Percentiles rank a stretch among this genome's conserved stretches.
phyloP scores from a whole-genome alignment of 2,888 invertebrate species.

The Agriopis aurantiaria region DNA sequence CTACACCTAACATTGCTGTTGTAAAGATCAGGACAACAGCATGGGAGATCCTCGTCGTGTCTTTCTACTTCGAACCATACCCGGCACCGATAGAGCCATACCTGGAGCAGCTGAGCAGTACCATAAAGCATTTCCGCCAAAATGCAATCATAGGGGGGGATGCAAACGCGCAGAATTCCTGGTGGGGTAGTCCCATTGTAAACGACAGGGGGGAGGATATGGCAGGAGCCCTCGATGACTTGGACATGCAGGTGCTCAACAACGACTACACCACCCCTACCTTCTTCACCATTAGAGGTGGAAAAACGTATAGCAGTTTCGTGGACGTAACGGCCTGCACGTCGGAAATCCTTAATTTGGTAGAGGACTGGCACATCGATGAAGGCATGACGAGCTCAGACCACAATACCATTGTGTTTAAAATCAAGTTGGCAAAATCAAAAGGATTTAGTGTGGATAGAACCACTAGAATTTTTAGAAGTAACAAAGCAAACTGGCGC shows the following conservation, averaged over 20 bases:
- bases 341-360: slow-evolving; percentile 13
- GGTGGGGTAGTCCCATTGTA: background rate
- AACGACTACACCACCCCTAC: slow-evolving; percentile 1
- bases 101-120: background rate
- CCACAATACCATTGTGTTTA: slow-evolving; percentile 38
- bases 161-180: background rate
- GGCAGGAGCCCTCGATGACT: background rate
- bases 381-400: slow-evolving; percentile 4
- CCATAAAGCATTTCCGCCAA: background rate
- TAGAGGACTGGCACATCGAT: slow-evolving; percentile 38
- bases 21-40: background rate
- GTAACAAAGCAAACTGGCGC: slow-evolving; percentile 42
- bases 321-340: slow-evolving; percentile 42
- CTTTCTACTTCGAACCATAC: slow-evolving; percentile 1
- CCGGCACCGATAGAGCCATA: background rate
- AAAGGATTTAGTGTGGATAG: slow-evolving; percentile 15
- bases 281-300: slow-evolving; percentile 40
- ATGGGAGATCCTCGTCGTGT: background rate
- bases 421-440: slow-evolving; percentile 22
- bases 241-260: too few relatives aligned
- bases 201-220: slow-evolving; percentile 32
- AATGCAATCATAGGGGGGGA: slow-evolving; percentile 7
- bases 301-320: slow-evolving; percentile 30
- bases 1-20: background rate
- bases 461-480: slow-evolving; percentile 39